Base-by-base conservation (phyloP, 2,797 vertebrate genomes). In the Argentina silus region DNA sequence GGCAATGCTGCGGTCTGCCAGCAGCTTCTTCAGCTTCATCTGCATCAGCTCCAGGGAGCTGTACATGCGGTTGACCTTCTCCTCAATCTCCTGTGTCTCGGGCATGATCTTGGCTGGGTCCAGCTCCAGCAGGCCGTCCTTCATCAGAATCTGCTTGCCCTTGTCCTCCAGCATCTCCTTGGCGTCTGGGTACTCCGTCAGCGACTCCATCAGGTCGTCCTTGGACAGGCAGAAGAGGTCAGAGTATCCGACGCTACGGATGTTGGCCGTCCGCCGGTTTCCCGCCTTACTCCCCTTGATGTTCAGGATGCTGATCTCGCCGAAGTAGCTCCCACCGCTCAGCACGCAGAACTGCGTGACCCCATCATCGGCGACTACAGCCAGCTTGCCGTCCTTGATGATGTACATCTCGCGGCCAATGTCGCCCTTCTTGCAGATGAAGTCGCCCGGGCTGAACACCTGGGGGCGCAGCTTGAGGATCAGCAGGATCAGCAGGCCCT, bases 351-450 rank as follows among this genome's bases (percentile, higher is more conserved):
- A 98, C 72, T 98, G 96, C 3, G 95, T 99, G 44, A 99, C 67
- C 7, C 98, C 97, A 6, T 99, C 97, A 72, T 99, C 98, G 0
- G 97, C 97, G 0, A 99, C 97, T 7, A 99, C 97, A 0, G 98
- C 97, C 3, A 99, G 94, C 79, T 97, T 96, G 48, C 98, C 97
- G 75, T 99, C 98, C 87, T 99, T 99, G 88, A 99, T 97, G 78
- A 99, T 99, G 77, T 99, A 99, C 98, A 99, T 99, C 90, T 99
- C 97, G 36, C 97, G 92, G 3, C 98, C 98, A 8, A 99, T 99
- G 81, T 99, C 98, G 2, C 98, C 97, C 87, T 99, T 99, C 78
- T 96, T 96, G 86, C 98, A 98, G 74, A 99, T 98, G 72, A 98
- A 99, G 89, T 99, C 98, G 61, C 95, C 97, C 0, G 98, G 98